These are phyloP conservation scores for Ellobium chinense DNA, from an alignment of 2,888 invertebrate species.

Conservation along the genomic window DNA sequence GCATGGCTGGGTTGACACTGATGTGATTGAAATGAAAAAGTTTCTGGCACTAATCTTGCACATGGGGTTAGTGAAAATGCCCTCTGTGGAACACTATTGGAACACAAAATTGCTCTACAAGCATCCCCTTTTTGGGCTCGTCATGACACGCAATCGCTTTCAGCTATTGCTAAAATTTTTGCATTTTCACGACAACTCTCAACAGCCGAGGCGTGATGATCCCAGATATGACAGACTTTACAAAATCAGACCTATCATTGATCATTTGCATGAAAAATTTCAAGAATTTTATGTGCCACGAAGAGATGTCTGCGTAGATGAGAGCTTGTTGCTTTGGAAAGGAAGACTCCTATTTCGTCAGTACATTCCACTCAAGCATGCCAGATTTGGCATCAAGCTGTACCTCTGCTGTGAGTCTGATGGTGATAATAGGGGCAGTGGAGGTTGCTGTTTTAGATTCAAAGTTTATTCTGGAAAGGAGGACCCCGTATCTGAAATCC, in stretches of 20 bases:
- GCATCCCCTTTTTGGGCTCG: neutral
- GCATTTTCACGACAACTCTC: conserved; percentile 53
- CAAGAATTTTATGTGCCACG: conserved; percentile 7
- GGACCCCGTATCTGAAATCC: conserved; percentile 10
- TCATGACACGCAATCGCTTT: conserved; percentile 19
- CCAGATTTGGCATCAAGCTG: conserved; percentile 37
- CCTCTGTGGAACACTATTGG: no score
- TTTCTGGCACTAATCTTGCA: no score
- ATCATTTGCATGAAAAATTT: conserved; percentile 41
- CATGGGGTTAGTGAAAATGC: no score
- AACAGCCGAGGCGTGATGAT: conserved; percentile 25
- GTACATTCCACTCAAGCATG: conserved; percentile 32
- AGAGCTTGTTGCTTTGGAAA: conserved; percentile 33
- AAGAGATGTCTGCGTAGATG: conserved; percentile 19
- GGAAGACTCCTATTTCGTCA: conserved; percentile 31
- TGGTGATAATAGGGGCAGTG: no score
- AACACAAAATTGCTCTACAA: no score
- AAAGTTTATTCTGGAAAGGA: conserved; percentile 23
- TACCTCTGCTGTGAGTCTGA: conserved; percentile 37
- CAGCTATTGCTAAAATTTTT: conserved; percentile 46
- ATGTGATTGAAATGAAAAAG: no score
- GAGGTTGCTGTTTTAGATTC: conserved; percentile 22
- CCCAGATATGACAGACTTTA: conserved; percentile 44
- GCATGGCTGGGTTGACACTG: no score
- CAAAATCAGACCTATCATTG: conserved; percentile 53